Evolutionary conservation across 1,140 invertebrate genomes (phyloP).

Genomic region (Wasmannia auropunctata): DNA sequence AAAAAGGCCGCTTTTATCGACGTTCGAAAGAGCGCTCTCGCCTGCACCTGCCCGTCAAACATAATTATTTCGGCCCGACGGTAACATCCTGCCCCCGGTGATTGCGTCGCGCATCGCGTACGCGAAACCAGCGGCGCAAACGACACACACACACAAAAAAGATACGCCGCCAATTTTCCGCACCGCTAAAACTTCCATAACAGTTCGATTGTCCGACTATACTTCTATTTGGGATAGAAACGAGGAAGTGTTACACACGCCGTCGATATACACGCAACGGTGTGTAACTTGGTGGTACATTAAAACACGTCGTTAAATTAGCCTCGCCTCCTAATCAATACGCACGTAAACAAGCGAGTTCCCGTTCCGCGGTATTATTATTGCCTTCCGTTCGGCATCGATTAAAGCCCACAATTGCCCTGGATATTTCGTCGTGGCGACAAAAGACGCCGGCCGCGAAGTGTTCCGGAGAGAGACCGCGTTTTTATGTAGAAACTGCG

Average conservation of each 20-base stretch:
- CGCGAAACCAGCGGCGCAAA: neutral
- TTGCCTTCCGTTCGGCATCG: neutral
- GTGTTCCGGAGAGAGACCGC: no score
- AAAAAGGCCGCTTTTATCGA: constrained; percentile 56
- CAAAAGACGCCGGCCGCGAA: neutral
- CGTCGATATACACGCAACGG: constrained; percentile 3
- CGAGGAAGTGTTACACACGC: constrained; percentile 12
- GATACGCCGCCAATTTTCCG: constrained; percentile 69
- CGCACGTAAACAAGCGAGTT: constrained; percentile 19
- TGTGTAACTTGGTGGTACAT: constrained; percentile 16
- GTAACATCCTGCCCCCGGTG: neutral
- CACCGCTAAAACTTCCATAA: constrained; percentile 66
- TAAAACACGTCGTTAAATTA: constrained; percentile 37
- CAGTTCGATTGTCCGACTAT: constrained; percentile 53
- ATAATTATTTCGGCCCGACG: constrained; percentile 67
- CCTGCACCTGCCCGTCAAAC: constrained; percentile 51
- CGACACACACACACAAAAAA: neutral
- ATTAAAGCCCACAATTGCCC: constrained; percentile 1
- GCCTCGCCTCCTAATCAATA: constrained; percentile 26
- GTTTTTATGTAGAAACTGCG: neutral
- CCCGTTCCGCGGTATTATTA: neutral
- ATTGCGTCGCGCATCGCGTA: constrained; percentile 46
- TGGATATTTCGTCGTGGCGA: neutral
- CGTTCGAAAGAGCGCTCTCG: constrained; percentile 15
- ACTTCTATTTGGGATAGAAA: constrained; percentile 17